Evolutionary conservation across 64 coral and sea anemone species (phyloP), one percentile per base, ranked within the genome.

Genomic region (Actinia tenebrosa): DNA sequence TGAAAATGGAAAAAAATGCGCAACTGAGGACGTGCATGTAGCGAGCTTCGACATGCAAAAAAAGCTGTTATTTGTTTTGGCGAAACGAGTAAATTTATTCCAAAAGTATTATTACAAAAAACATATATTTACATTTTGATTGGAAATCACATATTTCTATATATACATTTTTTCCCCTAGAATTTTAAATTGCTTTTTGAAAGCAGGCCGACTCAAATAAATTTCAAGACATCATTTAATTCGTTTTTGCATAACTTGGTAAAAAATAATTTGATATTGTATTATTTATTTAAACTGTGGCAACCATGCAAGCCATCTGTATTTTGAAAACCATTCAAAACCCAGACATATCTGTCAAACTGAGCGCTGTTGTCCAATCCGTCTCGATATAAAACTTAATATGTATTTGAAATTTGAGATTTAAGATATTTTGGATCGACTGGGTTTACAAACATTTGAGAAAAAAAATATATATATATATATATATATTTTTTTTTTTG

Each of bases 11-110:
- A 20, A 1, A 75, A 75, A 75, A 20, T 22, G 63, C 42, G 13
- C 69, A 75, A 75, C 23, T 75, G n/a, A 22, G 19, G 19, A 66
- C 23, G 10, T 26, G 69, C 69, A 5, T 22, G 69, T 2, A 43
- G 69, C 69, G 42, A 75, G 69, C 69, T 30, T 43, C 69, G 26
- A 75, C 69, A 75, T 75, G 69, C 69, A 50, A 50, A 15, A 75
- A 75, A 75, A 75, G 13, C 23, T 75, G 27, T n/a, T 75, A 75
- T 75, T 75, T 75, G 69, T 75, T 75, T 75, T 75, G 69, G n/a
- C 26, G n/a, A 75, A 75, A 75, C 2, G 25, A 75, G 42, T 75
- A 26, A 42, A 27, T 75, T 75, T 25, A 75, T 75, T 75, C 11
- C 8, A 69, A 69, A 69, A 43, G 10, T 8, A 22, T 66, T 3